These are phyloP conservation scores for Pteromalus puparum DNA, from an alignment of 1,140 invertebrate species.

Conservation along the genomic window DNA sequence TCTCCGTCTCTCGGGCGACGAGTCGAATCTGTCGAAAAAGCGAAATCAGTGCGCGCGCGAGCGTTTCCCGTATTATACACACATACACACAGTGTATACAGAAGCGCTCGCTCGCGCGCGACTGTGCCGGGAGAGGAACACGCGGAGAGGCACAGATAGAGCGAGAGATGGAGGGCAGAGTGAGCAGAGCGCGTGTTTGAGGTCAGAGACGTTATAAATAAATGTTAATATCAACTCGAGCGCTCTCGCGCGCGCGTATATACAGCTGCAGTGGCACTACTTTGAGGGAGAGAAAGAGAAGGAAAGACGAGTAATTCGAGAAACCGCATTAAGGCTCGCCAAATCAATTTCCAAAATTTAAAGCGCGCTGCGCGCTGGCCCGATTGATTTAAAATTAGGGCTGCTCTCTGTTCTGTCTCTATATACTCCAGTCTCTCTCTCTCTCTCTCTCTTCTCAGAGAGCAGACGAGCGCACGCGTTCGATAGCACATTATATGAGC, in stretches of 20 bases:
- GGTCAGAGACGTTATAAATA: slow-evolving; percentile 71
- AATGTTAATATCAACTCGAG: slow-evolving; percentile 69
- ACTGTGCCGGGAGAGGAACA: slow-evolving; percentile 39
- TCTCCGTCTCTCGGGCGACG: not conserved
- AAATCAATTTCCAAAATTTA: not conserved
- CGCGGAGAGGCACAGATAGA: slow-evolving; percentile 7
- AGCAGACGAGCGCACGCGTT: slow-evolving; percentile 50
- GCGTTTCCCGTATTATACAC: not conserved
- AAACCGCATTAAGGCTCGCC: not conserved
- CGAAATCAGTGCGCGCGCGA: slow-evolving; percentile 46
- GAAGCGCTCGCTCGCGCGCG: slow-evolving; percentile 23
- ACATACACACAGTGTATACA: too few species aligned
- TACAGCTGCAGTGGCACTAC: not conserved
- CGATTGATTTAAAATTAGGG: slow-evolving; percentile 48
- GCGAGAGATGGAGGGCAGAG: slow-evolving; percentile 28
- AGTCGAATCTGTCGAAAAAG: slow-evolving; percentile 56
- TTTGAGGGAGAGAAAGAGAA: not conserved
- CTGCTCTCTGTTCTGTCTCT: not conserved
- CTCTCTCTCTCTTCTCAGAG: not conserved
- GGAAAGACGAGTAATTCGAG: not conserved
- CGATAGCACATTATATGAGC: slow-evolving; percentile 59
- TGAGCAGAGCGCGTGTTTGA: slow-evolving; percentile 64
- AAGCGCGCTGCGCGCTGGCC: not conserved
- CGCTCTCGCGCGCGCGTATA: slow-evolving; percentile 54
- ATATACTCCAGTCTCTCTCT: not conserved